A percentile compares a stretch with the other conserved stretches of the same genome.
Conservation (phyloP, 37 sponge, comb jelly and placozoan genomes). For the Bolinopsis microptera region DNA sequence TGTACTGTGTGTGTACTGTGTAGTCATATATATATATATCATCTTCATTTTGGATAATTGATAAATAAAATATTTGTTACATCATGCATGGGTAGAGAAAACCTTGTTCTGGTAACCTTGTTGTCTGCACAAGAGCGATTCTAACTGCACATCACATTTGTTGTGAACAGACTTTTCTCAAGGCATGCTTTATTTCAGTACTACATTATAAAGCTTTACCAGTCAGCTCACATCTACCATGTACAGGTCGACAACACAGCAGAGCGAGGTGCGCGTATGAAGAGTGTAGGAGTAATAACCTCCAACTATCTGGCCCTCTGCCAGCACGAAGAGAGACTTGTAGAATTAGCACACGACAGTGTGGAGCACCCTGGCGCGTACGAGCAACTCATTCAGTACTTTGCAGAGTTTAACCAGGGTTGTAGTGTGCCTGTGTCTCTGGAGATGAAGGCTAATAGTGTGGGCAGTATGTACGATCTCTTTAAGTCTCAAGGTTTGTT, state of each 20-base stretch:
- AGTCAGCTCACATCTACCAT: too few species aligned
- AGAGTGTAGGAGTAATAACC: conserved; percentile 87
- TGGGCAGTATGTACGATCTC: conserved; percentile 59
- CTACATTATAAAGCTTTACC: too few species aligned
- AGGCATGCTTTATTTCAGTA: too few species aligned
- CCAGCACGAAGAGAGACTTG: conserved; percentile 74
- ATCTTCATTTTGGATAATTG: too few species aligned
- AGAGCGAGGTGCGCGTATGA: conserved; percentile 97
- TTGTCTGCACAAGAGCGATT: too few species aligned
- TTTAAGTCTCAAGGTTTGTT: conserved; percentile 52
- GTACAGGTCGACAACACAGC: conserved; percentile 72
- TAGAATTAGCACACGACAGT: conserved; percentile 3
- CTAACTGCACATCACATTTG: too few species aligned
- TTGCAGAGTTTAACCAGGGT: conserved; percentile 15
- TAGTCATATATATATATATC: too few species aligned
- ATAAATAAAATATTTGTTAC: too few species aligned
- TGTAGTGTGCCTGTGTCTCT: not conserved
- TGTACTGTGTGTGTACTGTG: not conserved
- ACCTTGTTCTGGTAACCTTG: too few species aligned
- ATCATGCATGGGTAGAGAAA: too few species aligned
- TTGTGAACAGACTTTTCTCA: too few species aligned
- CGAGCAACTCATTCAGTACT: conserved; percentile 16
- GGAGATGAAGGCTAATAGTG: conserved; percentile 35
- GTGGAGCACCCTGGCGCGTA: conserved; percentile 44
- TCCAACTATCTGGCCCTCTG: conserved; percentile 74